A percentile compares a stretch with the other conserved stretches of the same genome.
These are phyloP conservation scores for Scelioninae gen. 2 DNA, from an alignment of 2,888 invertebrate genomes.

Conservation along the genomic window DNA sequence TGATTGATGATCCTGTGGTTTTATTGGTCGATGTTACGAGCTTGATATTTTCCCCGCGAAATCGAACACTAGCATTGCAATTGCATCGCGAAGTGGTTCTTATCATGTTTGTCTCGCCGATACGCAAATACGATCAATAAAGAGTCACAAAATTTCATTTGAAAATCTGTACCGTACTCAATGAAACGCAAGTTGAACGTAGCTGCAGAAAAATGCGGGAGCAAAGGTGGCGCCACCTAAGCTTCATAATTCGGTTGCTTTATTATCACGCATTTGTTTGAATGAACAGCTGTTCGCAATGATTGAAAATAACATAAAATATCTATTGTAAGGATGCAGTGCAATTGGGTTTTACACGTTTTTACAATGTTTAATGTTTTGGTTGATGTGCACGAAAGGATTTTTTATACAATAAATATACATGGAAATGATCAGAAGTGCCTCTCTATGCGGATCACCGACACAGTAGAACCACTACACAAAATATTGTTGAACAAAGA, in stretches of 20 bases:
- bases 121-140: slow-evolving; percentile 44
- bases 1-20: slow-evolving; percentile 17
- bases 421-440: too few species aligned
- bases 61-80: background rate
- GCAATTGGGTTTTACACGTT: too few species aligned
- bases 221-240: slow-evolving; percentile 26
- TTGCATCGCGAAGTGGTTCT: background rate
- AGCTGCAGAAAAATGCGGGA: slow-evolving; percentile 30
- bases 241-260: slow-evolving; percentile 22
- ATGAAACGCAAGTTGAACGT: slow-evolving; percentile 13
- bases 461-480: too few species aligned
- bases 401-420: too few species aligned
- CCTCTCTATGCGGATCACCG: too few species aligned
- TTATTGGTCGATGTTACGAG: slow-evolving; percentile 20
- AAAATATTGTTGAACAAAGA: too few species aligned
- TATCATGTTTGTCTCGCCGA: slow-evolving; percentile 6
- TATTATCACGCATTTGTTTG: slow-evolving; percentile 12
- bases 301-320: too few species aligned
- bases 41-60: slow-evolving; percentile 12
- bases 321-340: too few species aligned
- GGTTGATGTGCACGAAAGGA: too few species aligned
- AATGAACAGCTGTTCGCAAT: slow-evolving; percentile 13
- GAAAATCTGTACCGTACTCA: slow-evolving; percentile 24
- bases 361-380: too few species aligned
- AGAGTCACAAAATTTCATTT: slow-evolving; percentile 29